A percentile compares a stretch with the other conserved stretches of the same genome.
These are phyloP conservation scores for Amyelois transitella DNA, from an alignment of 1,140 invertebrate genomes.

Conservation along the genomic window DNA sequence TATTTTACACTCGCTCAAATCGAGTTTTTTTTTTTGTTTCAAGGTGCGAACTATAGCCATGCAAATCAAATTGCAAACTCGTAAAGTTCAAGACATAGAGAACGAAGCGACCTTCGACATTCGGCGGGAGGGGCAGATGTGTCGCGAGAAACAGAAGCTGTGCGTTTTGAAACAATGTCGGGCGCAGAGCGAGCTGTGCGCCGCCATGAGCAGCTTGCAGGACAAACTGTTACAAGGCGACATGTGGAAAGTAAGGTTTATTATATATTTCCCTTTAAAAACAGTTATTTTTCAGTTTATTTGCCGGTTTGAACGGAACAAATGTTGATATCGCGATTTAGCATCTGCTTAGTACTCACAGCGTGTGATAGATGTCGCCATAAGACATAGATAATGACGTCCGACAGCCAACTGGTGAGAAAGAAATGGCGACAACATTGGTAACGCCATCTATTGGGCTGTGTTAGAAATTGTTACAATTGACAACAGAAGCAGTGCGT, in stretches of 20 bases:
- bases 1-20: too few relatives aligned
- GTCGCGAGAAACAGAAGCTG: slow-evolving; percentile 27
- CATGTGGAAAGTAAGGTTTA: slow-evolving; percentile 30
- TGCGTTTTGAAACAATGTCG: slow-evolving; percentile 33
- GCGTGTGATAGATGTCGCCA: too few relatives aligned
- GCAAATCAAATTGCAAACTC: slow-evolving; percentile 47
- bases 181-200: slow-evolving; percentile 27
- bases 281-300: too few relatives aligned
- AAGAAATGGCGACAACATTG: too few relatives aligned
- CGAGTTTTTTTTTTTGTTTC: too few relatives aligned
- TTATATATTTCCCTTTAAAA: neutral
- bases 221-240: slow-evolving; percentile 25
- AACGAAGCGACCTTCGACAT: slow-evolving; percentile 42
- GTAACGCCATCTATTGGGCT: too few relatives aligned
- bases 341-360: too few relatives aligned
- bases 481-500: slow-evolving; percentile 33
- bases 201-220: slow-evolving; percentile 20
- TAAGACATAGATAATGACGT: too few relatives aligned
- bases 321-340: too few relatives aligned
- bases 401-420: too few relatives aligned
- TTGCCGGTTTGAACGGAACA: too few relatives aligned
- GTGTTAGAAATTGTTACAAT: too few relatives aligned
- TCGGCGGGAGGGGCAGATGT: slow-evolving; percentile 31
- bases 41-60: slow-evolving; percentile 34
- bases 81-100: slow-evolving; percentile 50